phyloP scores from a whole-genome alignment of 2,797 vertebrate species.

The Podarcis lilfordi region DNA sequence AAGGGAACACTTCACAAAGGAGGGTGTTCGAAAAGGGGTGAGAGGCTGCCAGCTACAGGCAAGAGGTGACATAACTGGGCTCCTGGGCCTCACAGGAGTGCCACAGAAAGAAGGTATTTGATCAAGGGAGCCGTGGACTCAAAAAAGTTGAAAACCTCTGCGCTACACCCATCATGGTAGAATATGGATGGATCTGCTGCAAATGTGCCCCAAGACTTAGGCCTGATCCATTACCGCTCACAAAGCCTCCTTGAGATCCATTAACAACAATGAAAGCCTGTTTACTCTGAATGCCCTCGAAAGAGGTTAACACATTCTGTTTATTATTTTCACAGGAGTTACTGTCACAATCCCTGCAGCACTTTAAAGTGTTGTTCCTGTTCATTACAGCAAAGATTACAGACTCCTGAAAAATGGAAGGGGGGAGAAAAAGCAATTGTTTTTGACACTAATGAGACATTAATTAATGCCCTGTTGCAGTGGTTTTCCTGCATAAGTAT shows the following conservation, averaged over 20 bases:
- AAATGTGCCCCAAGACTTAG: no score
- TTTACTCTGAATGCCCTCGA: slow-evolving; percentile 46
- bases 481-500: slow-evolving; percentile 1
- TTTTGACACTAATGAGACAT: slow-evolving; percentile 58
- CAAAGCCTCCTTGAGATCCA: neutral
- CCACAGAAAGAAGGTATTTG: no score
- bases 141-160: no score
- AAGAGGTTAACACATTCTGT: slow-evolving; percentile 53
- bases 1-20: no score
- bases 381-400: slow-evolving; percentile 61
- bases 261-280: slow-evolving; percentile 47
- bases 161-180: neutral
- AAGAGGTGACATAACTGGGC: no score
- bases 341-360: slow-evolving; percentile 48
- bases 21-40: no score
- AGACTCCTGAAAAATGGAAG: neutral
- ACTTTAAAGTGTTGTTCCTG: slow-evolving; percentile 56
- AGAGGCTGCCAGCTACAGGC: no score
- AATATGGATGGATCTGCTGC: neutral
- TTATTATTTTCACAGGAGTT: slow-evolving; percentile 50
- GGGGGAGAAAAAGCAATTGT: slow-evolving; percentile 36
- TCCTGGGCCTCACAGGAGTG: no score
- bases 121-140: no score
- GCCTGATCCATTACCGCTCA: neutral
- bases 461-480: slow-evolving; percentile 56